phyloP scores from a whole-genome alignment of 2,888 invertebrate species.

The Dicyrtomina minuta region DNA sequence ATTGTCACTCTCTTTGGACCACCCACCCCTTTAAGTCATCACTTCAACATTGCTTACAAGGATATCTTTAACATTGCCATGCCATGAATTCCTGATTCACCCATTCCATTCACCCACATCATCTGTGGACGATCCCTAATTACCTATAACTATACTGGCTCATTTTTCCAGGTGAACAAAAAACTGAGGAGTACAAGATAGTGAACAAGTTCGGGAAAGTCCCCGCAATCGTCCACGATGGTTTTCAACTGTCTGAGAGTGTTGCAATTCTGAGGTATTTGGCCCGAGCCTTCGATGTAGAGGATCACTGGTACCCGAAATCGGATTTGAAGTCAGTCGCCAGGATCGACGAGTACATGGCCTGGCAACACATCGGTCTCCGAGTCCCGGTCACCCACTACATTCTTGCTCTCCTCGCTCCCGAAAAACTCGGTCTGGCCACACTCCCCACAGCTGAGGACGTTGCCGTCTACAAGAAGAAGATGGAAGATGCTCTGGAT shows the following conservation, averaged over 20 bases:
- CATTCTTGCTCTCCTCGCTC: neutral
- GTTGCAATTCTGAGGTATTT: constrained; percentile 72
- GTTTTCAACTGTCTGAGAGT: constrained; percentile 55
- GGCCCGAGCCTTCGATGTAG: constrained; percentile 61
- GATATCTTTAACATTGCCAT: too few relatives aligned
- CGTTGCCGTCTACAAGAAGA: too few relatives aligned
- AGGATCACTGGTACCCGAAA: constrained; percentile 67
- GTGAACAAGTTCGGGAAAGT: constrained; percentile 11
- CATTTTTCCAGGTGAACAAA: constrained; percentile 20
- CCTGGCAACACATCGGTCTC: too few relatives aligned
- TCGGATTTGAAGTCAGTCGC: constrained; percentile 62
- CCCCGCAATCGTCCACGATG: constrained; percentile 17
- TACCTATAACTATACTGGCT: too few relatives aligned
- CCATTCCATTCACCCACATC: too few relatives aligned
- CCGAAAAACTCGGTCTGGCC: neutral
- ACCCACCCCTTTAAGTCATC: too few relatives aligned
- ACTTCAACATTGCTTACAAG: too few relatives aligned
- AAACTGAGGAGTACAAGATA: constrained; percentile 6
- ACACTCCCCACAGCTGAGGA: neutral
- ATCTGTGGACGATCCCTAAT: too few relatives aligned
- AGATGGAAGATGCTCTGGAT: too few relatives aligned
- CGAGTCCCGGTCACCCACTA: neutral
- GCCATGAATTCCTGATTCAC: too few relatives aligned
- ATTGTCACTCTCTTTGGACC: too few relatives aligned
- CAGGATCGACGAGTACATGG: constrained; percentile 67